Base-by-base conservation (phyloP, 92 coral and sea anemone genomes). In the Phymanthus crucifer region DNA sequence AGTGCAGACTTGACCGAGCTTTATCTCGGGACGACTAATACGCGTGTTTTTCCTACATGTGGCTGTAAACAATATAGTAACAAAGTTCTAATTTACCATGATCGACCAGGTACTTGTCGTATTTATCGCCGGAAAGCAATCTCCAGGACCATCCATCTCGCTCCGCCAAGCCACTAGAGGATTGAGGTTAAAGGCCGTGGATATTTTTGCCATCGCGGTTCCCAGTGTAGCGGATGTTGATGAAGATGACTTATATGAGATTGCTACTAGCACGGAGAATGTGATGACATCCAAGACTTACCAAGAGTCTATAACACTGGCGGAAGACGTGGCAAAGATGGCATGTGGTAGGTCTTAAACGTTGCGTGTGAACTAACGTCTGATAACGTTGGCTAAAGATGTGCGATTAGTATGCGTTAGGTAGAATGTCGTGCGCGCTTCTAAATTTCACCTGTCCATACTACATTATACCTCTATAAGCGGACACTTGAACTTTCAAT, bases 301-400 rank as follows among this genome's bases (percentile, higher is more conserved):
- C 80, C 32, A 26, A 27, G 86, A 82, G 38, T 75, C 86, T 26
- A 33, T 34, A 23, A 74, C 36, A 43, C 50, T 82, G 37, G 86
- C 80, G 19, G 86, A 82, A 29, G 86, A 82, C 40, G 80, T 82
- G 9, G 80, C 86, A 61, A 82, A 82, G 74, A 75, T 82, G 72
- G 86, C 80, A 4, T 82, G 86, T 65, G 86, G 86, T 82, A 47
- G 45, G 86, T 57, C n/a, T n/a, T n/a, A n/a, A n/a, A n/a, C n/a
- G n/a, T n/a, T n/a, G n/a, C n/a, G n/a, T n/a, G n/a, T n/a, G n/a
- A n/a, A n/a, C n/a, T n/a, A n/a, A n/a, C n/a, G n/a, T n/a, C n/a
- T n/a, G n/a, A n/a, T n/a, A n/a, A n/a, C n/a, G n/a, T n/a, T n/a
- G n/a, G n/a, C n/a, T n/a, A n/a, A n/a, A n/a, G n/a, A n/a, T n/a